Base-by-base conservation (phyloP, 2,888 invertebrate species). In the Drosophila trichaetosa region DNA sequence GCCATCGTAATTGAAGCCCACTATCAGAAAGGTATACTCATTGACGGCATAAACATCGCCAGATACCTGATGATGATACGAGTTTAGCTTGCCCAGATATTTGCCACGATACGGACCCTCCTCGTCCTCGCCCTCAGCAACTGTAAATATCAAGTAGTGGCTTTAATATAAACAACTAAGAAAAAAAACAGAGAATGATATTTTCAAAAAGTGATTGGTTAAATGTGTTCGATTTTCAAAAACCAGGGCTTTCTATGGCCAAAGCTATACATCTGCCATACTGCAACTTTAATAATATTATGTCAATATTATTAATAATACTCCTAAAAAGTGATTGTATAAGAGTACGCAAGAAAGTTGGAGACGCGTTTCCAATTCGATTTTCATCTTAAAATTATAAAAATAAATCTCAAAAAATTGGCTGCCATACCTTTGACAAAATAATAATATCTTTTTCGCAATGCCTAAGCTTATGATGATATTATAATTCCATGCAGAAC, bases 1-100 rank as follows among this genome's bases (percentile, higher is more conserved):
- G 48, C 98, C 98, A 91, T 98, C 98, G 84, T 98, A 98, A 91
- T 95, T 97, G 91, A 98, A 98, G 76, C 95, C 95, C 27, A 96
- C 95, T 70, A 98, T 92, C 13, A 98, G 93, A 60, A 98, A 93
- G 0, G 97, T 98, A 92, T 95, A 96, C 87, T 97, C 96, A 91
- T 98, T 97, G 3, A 98, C 97, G 0, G 98, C 98, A 92, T 97
- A 98, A 66, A 98, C 96, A 81, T 97, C 96, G 7, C 98, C 98
- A 1, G 96, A 95, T 0, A 98, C 97, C 93, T 95, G 97, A 92
- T 98, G 98, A 93, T 98, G 97, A 91, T 98, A 98, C 0, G 98
- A 96, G 93, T 98, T 98, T 52, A 98, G 93, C 93, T 96, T 97
- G 8, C 98, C 98, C 66, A 98, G 94, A 83, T 95, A 95, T 93